Evolutionary conservation across 92 coral and sea anemone species (phyloP), one percentile per base, ranked within the genome.

Genomic region (Meandrina meandrites): DNA sequence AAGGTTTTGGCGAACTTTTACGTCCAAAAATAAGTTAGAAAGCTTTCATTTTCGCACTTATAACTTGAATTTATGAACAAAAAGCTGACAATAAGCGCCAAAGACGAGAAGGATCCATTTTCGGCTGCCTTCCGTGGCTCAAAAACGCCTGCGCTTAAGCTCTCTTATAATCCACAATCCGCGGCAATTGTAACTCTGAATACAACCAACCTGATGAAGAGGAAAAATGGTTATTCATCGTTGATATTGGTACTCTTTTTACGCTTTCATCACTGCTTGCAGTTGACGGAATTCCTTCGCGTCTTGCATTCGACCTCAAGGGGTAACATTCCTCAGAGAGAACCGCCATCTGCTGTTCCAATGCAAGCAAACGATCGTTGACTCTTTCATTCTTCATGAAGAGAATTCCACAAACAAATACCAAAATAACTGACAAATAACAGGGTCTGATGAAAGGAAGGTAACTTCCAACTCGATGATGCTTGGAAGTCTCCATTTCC

Each of bases 381-480:
- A 30, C 34, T 40, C 48, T 74, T 42, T 45, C 85, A 81, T 81
- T 81, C 31, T 47, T 67, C 0, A 81, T 8, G 37, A 70, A 81
- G 27, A 81, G 60, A 67, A 67, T 69, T 42, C 57, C 85, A 81
- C 37, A 81, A 34, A 81, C 60, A 45, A 81, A 66, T 24, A 18
- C 60, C 21, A 81, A 47, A 45, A 81, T 7, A 48, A 81, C 36
- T 19, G 85, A 67, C 60, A 81, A 28, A 81, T 11, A 81, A 9
- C 77, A 81, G 1, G 85, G 85, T 54, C 45, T 81, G 21, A 81
- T 11, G 32, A 19, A 18, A 28, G 85, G 85, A 17, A 81, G 57
- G 21, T 42, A 28, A 40, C 45, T 24, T n/a, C 58, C 35, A 47
- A 69, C 27, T 42, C 85, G 76, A 27, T 66, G 18, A 47, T 50